Conservation (phyloP, 2,113 vertebrate genomes). For the Cyanoramphus novaezelandiae region DNA sequence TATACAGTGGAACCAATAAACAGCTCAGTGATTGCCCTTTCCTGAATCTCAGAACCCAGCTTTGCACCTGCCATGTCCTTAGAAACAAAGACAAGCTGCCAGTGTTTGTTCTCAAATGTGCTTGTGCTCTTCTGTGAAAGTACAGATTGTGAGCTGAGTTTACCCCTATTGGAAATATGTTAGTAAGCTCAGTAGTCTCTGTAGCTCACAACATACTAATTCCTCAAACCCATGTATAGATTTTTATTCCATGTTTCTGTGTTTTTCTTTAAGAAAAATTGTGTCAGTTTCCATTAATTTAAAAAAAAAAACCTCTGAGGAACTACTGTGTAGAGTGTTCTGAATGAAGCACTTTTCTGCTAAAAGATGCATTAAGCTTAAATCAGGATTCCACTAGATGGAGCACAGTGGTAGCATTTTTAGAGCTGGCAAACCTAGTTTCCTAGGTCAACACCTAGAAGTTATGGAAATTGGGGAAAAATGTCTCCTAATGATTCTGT, state of each 20-base stretch:
- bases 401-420: constrained; percentile 75
- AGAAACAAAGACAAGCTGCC: not conserved
- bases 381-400: constrained; percentile 77
- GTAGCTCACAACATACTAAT: not conserved
- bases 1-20: not conserved
- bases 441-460: constrained; percentile 3
- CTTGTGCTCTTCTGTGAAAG: not conserved
- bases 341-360: not conserved
- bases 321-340: not conserved
- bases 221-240: not conserved
- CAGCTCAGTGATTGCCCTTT: fast-evolving
- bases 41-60: not conserved
- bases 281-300: not conserved
- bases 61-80: not conserved
- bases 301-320: not conserved
- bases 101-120: not conserved
- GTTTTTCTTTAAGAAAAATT: not conserved
- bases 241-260: not conserved
- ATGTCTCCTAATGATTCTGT: not conserved
- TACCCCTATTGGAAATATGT: not conserved
- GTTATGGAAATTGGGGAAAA: constrained; percentile 4
- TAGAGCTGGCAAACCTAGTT: not conserved
- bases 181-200: not conserved
- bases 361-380: constrained; percentile 8
- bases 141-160: not conserved